Evolutionary conservation across 2,113 vertebrate species (phyloP), one percentile per base, ranked within the genome.

Genomic region (Cervus canadensis): DNA sequence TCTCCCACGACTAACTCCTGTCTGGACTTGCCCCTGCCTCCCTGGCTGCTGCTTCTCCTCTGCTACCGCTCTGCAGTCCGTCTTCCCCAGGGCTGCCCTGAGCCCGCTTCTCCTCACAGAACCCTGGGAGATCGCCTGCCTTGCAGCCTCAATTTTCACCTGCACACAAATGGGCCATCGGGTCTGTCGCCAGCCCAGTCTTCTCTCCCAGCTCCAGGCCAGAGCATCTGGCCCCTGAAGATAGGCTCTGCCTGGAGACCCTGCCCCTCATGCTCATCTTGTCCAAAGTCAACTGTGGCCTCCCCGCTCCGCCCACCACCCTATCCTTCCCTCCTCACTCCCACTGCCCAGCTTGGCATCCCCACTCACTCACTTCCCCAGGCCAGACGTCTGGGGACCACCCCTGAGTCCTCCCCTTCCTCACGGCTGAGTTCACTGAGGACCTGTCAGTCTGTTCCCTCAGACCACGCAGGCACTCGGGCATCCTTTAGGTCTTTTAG

Each of bases 81-180:
- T 19, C 57, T 43, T 50, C 62, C 78, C 25, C 33, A 28, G 28
- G 33, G 12, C 52, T 52, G 23, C 43, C 57, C 74, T 6, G n/a
- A 11, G 48, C 48, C 94, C 2, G 0, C 43, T 14, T 33, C 67
- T 52, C 87, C 33, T 30, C 81, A 3, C 5, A 33, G 74, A 13
- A 7, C 14, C 54, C 56, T 30, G 36, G 7, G 5, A 56, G 7
- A 7, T 25, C 10, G 0, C 21, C 40, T 62, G 12, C 14, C 14
- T 15, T 30, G 1, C 60, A 23, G 67, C 17, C 82, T 33, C 9
- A 5, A 1, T 8, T 17, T 26, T 23, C 8, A 7, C 7, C 78
- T 28, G 50, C 40, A 74, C 52, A 79, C 8, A 19, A 12, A 40
- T 2, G 2, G 17, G 43, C 60, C 36, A 6, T n/a, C 7, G 2